Conservation (phyloP, 2,888 invertebrate genomes). For the Ferdinandea cuprea region DNA sequence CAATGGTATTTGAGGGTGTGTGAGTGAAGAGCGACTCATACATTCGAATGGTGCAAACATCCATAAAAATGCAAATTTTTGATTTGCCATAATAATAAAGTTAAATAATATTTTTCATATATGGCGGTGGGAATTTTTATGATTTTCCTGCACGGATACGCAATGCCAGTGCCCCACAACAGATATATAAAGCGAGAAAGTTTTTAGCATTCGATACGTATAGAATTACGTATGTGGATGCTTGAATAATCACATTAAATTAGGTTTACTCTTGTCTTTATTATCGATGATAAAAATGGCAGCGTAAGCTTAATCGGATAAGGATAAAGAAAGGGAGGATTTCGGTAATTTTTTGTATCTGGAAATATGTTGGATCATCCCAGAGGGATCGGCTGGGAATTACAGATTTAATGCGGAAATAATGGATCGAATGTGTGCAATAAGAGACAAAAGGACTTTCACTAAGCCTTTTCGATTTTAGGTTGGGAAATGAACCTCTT, state of each 20-base stretch:
- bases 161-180: background rate
- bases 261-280: slow-evolving; percentile 21
- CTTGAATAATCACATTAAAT: slow-evolving; percentile 44
- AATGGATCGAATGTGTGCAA: no score
- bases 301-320: background rate
- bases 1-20: background rate
- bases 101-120: slow-evolving; percentile 36
- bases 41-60: slow-evolving; percentile 48
- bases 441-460: no score
- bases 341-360: no score
- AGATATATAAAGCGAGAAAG: background rate
- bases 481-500: no score
- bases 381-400: no score
- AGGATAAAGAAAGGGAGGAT: no score
- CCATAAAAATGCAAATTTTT: slow-evolving; percentile 70
- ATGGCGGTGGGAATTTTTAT: slow-evolving; percentile 10
- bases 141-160: background rate
- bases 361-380: no score
- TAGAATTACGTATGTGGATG: slow-evolving; percentile 27
- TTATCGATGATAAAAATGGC: no score
- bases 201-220: slow-evolving; percentile 15
- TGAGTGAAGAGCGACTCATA: slow-evolving; percentile 7
- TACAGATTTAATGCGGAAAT: no score
- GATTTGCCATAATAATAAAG: slow-evolving; percentile 64
- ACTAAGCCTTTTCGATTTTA: no score